These are phyloP conservation scores for Aethina tumida DNA, from an alignment of 1,140 invertebrate genomes.

Conservation along the genomic window DNA sequence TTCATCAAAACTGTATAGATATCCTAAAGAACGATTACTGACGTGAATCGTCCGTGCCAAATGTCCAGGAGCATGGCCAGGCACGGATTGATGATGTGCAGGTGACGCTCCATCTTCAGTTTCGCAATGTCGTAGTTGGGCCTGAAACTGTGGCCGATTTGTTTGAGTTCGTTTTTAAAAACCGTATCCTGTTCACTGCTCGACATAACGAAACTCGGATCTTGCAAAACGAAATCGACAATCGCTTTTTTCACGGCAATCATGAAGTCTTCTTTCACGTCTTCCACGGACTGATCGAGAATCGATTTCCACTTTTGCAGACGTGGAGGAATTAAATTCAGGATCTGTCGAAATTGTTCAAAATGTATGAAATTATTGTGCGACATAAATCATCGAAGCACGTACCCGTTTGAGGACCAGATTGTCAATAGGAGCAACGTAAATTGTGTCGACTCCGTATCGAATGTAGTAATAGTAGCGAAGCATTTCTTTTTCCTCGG, in stretches of 20 bases:
- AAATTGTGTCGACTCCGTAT: slow-evolving; percentile 76
- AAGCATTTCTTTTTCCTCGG: slow-evolving; percentile 57
- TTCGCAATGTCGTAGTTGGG: slow-evolving; percentile 40
- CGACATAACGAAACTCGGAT: slow-evolving; percentile 46
- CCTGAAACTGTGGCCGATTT: slow-evolving; percentile 54
- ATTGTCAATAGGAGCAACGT: slow-evolving; percentile 68
- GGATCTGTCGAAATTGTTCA: slow-evolving; percentile 28
- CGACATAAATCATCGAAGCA: not conserved
- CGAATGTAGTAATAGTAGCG: slow-evolving; percentile 85
- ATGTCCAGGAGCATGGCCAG: slow-evolving; percentile 70
- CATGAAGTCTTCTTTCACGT: slow-evolving; percentile 69
- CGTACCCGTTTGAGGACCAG: slow-evolving; percentile 46
- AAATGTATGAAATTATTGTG: not conserved
- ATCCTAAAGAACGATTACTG: too few relatives aligned
- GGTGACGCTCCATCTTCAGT: slow-evolving; percentile 45
- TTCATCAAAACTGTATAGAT: too few relatives aligned
- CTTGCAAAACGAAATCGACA: slow-evolving; percentile 77
- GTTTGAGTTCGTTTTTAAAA: slow-evolving; percentile 48
- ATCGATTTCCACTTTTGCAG: slow-evolving; percentile 49
- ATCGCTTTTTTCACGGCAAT: slow-evolving; percentile 80
- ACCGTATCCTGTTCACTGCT: slow-evolving; percentile 37
- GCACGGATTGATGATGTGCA: slow-evolving; percentile 74
- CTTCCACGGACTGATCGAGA: slow-evolving; percentile 45
- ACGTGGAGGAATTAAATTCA: slow-evolving; percentile 39
- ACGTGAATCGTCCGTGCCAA: slow-evolving; percentile 73